Evolutionary conservation across 1,140 invertebrate genomes (phyloP).

Genomic region (Scaptomyza montana): DNA sequence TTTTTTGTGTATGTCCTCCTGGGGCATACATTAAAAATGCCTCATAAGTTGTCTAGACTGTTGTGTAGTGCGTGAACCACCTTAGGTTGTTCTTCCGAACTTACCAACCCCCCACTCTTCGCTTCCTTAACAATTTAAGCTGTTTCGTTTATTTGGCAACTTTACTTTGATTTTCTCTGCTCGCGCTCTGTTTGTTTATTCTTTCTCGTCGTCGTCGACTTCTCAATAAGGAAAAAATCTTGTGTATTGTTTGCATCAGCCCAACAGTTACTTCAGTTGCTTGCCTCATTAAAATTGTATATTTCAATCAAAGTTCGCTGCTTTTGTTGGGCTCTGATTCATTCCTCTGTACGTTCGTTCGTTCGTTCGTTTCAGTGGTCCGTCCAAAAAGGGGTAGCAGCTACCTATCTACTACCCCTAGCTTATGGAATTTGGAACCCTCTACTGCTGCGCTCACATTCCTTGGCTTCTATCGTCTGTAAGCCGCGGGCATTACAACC

Average conservation of each 20-base stretch:
- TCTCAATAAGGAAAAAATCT: constrained; percentile 43
- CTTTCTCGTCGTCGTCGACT: constrained; percentile 13
- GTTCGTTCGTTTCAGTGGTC: background rate
- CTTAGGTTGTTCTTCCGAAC: background rate
- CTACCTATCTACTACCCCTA: background rate
- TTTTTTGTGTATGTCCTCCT: constrained; percentile 11
- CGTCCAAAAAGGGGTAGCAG: constrained; percentile 21
- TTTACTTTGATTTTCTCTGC: constrained; percentile 47
- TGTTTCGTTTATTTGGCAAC: constrained; percentile 20
- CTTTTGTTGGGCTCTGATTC: constrained; percentile 1
- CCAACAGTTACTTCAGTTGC: constrained; percentile 29
- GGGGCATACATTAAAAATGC: constrained; percentile 43
- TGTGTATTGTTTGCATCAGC: constrained; percentile 49
- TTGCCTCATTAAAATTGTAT: constrained; percentile 78
- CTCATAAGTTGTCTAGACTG: constrained; percentile 55
- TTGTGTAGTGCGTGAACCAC: constrained; percentile 3
- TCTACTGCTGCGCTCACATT: background rate
- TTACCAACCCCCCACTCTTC: background rate
- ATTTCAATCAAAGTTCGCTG: constrained; percentile 79
- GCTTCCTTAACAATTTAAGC: constrained; percentile 25
- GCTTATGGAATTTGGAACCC: too few species aligned
- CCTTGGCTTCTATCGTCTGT: background rate
- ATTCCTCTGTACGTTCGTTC: background rate
- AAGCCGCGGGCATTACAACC: background rate
- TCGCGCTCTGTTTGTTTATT: constrained; percentile 51